Percentiles rank a stretch among this genome's conserved stretches.
Conservation (phyloP, 2,113 vertebrate species). For the Macroglossus sobrinus region DNA sequence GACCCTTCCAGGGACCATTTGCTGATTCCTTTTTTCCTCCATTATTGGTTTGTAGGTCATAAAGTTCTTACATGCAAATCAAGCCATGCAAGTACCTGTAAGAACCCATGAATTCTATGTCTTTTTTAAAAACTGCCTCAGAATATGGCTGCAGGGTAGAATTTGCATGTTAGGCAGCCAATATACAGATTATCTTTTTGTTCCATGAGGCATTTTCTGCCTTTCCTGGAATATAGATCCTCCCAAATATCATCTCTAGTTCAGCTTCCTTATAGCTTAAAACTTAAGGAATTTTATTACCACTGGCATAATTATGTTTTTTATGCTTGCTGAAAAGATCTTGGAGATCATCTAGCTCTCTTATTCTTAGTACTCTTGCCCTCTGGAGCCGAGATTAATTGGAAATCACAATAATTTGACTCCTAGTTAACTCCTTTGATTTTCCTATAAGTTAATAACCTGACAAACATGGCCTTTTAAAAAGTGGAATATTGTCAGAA, state of each 20-base stretch:
- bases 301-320: neutral
- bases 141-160: neutral
- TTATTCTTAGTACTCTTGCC: neutral
- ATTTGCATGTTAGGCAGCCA: neutral
- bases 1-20: neutral
- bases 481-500: neutral
- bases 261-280: neutral
- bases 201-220: neutral
- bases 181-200: neutral
- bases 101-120: neutral
- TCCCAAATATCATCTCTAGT: neutral
- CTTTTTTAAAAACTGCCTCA: neutral
- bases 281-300: neutral
- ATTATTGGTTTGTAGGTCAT: neutral
- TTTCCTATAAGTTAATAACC: neutral
- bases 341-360: neutral
- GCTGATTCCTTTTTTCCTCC: accelerated
- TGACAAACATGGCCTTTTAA: neutral
- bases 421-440: neutral
- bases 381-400: neutral
- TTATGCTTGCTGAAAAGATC: neutral
- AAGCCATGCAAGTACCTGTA: neutral
- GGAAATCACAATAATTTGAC: neutral
- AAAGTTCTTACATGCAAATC: neutral
- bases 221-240: neutral